These are phyloP conservation scores for Troides oblongomaculatus DNA, from an alignment of 2,888 invertebrate genomes.

Conservation along the genomic window DNA sequence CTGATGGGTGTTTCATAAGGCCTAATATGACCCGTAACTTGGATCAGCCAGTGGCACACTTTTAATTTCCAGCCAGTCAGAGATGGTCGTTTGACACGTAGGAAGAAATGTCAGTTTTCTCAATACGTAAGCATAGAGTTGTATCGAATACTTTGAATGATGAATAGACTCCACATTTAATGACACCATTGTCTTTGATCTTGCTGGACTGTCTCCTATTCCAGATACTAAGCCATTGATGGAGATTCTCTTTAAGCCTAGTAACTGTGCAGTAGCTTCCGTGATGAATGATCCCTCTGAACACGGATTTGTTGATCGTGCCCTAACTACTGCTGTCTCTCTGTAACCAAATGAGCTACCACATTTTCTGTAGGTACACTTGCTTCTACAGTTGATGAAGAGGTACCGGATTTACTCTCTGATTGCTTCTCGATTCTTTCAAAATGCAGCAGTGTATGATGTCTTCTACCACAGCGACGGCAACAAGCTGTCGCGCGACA, in stretches of 20 bases:
- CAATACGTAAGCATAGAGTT: neutral
- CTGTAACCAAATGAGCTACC: neutral
- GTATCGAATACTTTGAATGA: neutral
- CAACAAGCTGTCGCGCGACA: neutral
- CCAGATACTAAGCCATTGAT: constrained; percentile 1
- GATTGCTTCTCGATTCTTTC: neutral
- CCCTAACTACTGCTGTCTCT: neutral
- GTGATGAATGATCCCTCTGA: neutral
- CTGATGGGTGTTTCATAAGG: neutral
- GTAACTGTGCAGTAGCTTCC: neutral
- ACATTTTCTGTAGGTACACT: neutral
- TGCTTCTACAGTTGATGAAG: neutral
- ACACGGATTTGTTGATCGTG: neutral
- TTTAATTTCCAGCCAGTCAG: neutral
- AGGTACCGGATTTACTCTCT: neutral
- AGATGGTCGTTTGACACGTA: neutral
- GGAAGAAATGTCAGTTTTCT: constrained; percentile 1
- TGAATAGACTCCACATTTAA: neutral
- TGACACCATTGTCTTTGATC: neutral
- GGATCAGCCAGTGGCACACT: neutral
- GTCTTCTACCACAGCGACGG: constrained; percentile 1
- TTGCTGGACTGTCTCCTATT: neutral
- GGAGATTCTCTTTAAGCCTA: neutral
- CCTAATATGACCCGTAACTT: neutral
- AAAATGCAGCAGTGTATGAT: neutral